Evolutionary conservation across 2,888 invertebrate genomes (phyloP), one percentile per base, ranked within the genome.

Genomic region (Branchellion lobata): DNA sequence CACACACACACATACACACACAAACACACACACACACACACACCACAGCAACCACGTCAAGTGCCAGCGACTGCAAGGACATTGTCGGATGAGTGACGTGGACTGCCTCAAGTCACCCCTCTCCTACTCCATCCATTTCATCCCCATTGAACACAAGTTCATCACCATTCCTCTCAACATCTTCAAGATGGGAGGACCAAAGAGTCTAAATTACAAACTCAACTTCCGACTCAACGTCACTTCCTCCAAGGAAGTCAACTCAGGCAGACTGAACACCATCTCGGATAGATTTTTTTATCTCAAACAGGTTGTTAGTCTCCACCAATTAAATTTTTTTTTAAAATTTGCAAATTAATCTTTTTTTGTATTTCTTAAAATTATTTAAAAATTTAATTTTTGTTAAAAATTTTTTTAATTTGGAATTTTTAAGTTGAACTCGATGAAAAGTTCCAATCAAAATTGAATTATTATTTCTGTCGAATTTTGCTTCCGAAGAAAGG

Each of bases 21-120:
- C 40, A 40, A 5, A 40, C 40, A 40, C 40, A 40, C 40, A 40
- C 40, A 40, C 40, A 40, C 40, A 40, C 40, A 40, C 40, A 40
- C 69, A 69, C 31, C 69, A 31, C 34, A 18, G 21, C 29, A 1
- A 8, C 33, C 53, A 65, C 65, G 61, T 77, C 18, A 65, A 34
- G n/a, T 77, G 77, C 33, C 77, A 65, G 34, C 57, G 57, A 24
- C 61, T 29, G 77, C 65, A 53, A 8, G 33, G n/a, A 14, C 61
- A 53, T 1, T 77, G 77, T 36, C 11, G 29, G 31, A n/a, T 77
- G 27, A 61, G 40, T 21, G 77, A 77, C 65, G 21, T 29, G 34
- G 53, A 61, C n/a, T 77, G 77, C 65, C 36, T 77, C n/a, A 77
- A 51, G 24, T 24, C 75, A 27, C 75, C 53, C 36, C 77, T 65